Evolutionary conservation across 2,113 vertebrate genomes (phyloP).

Genomic region (Tragelaphus imberbis): DNA sequence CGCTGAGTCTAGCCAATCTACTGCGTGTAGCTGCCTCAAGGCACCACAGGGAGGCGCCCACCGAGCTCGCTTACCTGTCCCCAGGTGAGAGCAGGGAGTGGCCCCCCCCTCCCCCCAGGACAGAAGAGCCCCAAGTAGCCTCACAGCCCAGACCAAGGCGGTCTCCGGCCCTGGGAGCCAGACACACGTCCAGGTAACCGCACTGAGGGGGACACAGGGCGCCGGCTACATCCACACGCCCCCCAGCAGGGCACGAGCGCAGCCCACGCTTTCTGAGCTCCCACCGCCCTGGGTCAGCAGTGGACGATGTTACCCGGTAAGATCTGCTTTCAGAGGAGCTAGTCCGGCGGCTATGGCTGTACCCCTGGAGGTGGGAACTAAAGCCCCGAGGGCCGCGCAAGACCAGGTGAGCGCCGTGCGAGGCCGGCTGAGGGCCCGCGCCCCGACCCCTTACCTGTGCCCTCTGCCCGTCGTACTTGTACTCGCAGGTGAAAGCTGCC

Average conservation of each 20-base stretch:
- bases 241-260: fast-evolving
- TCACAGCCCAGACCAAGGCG: fast-evolving
- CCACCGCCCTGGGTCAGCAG: not conserved
- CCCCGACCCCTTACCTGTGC: constrained; percentile 83
- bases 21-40: too few relatives aligned
- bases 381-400: fast-evolving
- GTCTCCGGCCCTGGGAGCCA: fast-evolving
- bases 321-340: not conserved
- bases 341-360: fast-evolving
- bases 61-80: fast-evolving
- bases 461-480: constrained; percentile 93
- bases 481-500: constrained; percentile 92
- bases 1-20: not conserved
- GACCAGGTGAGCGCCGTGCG: fast-evolving
- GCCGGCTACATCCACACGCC: fast-evolving
- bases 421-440: not conserved
- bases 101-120: not conserved
- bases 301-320: fast-evolving
- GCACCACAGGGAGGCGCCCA: not conserved
- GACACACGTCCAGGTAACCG: fast-evolving
- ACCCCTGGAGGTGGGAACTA: fast-evolving
- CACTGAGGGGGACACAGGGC: fast-evolving
- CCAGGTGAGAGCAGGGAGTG: fast-evolving
- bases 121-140: too few relatives aligned
- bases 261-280: not conserved